phyloP scores from a whole-genome alignment of 2,888 invertebrate species.

The Dichetophora obliterata region DNA sequence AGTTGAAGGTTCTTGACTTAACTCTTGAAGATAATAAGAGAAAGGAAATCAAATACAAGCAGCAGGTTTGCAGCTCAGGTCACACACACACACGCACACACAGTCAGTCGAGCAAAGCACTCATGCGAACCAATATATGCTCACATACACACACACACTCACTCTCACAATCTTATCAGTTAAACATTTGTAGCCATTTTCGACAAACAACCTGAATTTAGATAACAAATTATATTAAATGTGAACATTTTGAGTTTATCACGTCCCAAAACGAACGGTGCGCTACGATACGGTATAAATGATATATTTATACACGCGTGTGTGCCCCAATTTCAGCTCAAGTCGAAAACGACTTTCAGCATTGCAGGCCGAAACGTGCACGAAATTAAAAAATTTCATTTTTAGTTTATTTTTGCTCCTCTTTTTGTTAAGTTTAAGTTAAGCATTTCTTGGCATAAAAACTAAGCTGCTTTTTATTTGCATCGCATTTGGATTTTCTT shows the following conservation, averaged over 20 bases:
- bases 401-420: conserved; percentile 9
- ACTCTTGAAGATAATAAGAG: neutral
- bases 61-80: conserved; percentile 30
- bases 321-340: neutral
- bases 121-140: neutral
- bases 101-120: neutral
- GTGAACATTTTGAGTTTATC: conserved; percentile 19
- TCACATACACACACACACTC: neutral
- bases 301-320: conserved; percentile 17
- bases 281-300: neutral
- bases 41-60: neutral
- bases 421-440: neutral
- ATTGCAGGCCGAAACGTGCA: conserved; percentile 27
- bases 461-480: neutral
- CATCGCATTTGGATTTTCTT: neutral
- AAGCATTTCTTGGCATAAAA: neutral
- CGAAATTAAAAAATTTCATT: conserved; percentile 27
- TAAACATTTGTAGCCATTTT: conserved; percentile 58
- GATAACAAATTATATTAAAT: conserved; percentile 64
- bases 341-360: neutral
- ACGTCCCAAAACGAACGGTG: conserved; percentile 1
- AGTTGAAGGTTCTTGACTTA: conserved; percentile 6
- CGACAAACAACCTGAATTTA: conserved; percentile 65
- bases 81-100: conserved; percentile 2
- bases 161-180: conserved; percentile 61